These are phyloP conservation scores for Thripadectes ignobilis DNA, from an alignment of 2,797 vertebrate genomes.

Conservation along the genomic window DNA sequence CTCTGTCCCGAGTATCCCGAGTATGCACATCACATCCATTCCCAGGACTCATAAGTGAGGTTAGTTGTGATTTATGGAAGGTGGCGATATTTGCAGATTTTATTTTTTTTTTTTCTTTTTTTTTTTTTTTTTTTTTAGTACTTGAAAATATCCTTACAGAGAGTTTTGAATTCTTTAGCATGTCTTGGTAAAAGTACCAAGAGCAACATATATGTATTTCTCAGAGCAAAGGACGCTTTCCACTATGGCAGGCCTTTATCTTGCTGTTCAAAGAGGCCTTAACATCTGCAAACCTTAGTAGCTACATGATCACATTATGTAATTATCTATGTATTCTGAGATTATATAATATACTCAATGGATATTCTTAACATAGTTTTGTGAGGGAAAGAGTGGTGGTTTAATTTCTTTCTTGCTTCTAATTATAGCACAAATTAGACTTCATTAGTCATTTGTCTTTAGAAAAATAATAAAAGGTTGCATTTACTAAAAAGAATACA, in stretches of 20 bases:
- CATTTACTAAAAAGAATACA: slow-evolving; percentile 1
- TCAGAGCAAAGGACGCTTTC: background rate
- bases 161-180: background rate
- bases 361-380: background rate
- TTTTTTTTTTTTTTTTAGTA: background rate
- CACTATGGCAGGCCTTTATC: background rate
- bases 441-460: background rate
- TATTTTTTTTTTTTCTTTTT: no score
- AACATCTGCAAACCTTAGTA: background rate
- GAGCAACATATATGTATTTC: background rate
- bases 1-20: background rate
- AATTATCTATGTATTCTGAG: background rate
- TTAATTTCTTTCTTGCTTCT: slow-evolving; percentile 5
- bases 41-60: background rate
- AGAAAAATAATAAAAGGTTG: slow-evolving; percentile 6
- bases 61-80: background rate
- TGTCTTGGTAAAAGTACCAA: background rate
- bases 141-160: background rate
- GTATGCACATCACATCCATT: background rate
- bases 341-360: background rate
- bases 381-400: background rate
- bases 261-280: background rate
- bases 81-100: background rate
- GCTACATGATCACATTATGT: background rate
- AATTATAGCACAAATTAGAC: background rate